Evolutionary conservation across 2,113 vertebrate genomes (phyloP).

Genomic region (Nycticryphes semicollaris): DNA sequence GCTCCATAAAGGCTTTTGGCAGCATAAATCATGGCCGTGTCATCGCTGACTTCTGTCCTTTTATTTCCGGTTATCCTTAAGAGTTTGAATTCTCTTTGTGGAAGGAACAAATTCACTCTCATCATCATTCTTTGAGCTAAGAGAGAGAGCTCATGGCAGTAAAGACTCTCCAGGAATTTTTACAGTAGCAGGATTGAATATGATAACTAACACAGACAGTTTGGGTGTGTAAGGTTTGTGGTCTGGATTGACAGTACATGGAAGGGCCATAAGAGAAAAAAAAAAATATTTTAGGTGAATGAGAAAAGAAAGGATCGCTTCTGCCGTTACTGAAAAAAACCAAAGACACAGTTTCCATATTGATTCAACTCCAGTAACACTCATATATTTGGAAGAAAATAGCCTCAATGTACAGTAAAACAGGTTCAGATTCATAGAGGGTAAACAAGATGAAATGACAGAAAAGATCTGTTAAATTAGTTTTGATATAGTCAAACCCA

Average conservation of each 20-base stretch:
- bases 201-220: not conserved
- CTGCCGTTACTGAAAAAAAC: not conserved
- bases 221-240: not conserved
- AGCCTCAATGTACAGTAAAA: not conserved
- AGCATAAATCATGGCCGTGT: not conserved
- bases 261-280: not conserved
- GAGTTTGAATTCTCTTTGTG: not conserved
- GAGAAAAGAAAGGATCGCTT: not conserved
- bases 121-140: not conserved
- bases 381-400: not conserved
- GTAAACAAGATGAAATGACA: not conserved
- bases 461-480: not conserved
- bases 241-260: not conserved
- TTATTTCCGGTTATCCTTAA: slow-evolving; percentile 7
- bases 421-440: not conserved
- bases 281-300: not conserved
- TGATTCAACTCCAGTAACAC: not conserved
- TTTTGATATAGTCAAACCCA: not conserved
- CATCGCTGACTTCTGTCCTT: slow-evolving; percentile 3
- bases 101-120: not conserved
- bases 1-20: slow-evolving; percentile 11
- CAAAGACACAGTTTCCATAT: not conserved
- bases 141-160: not conserved
- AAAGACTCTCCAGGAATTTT: not conserved
- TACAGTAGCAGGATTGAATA: not conserved